phyloP scores from a whole-genome alignment of 1,140 invertebrate species.

The Oreohelix idahoensis region DNA sequence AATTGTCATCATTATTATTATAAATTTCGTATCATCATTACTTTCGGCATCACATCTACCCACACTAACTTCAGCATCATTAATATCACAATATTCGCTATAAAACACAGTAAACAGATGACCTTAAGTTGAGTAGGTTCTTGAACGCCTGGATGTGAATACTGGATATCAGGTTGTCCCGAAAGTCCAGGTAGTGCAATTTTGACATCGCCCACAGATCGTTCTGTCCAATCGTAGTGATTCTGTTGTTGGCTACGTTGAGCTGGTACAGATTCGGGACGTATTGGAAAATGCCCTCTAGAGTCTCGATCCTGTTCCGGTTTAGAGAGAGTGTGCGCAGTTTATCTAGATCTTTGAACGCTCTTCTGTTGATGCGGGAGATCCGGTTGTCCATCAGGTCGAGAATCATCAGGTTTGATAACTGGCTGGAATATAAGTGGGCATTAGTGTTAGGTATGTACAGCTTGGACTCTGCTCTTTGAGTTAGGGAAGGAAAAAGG shows the following conservation, averaged over 20 bases:
- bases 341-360: conserved; percentile 67
- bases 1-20: too few species aligned
- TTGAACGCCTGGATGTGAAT: conserved; percentile 76
- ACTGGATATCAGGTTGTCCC: conserved; percentile 78
- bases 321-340: conserved; percentile 73
- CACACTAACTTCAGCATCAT: too few species aligned
- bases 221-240: conserved; percentile 81
- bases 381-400: conserved; percentile 81
- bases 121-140: conserved; percentile 85
- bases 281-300: conserved; percentile 68
- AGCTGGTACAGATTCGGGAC: conserved; percentile 79
- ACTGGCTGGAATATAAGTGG: conserved; percentile 7
- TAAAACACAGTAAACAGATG: not conserved
- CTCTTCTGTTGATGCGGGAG: conserved; percentile 75
- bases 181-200: conserved; percentile 76
- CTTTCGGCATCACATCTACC: too few species aligned
- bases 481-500: too few species aligned
- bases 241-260: conserved; percentile 82
- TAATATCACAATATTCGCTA: not conserved
- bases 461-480: too few species aligned
- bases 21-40: too few species aligned
- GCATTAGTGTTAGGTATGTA: too few species aligned
- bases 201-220: conserved; percentile 78
- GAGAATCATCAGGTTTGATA: conserved; percentile 59
- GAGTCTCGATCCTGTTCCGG: conserved; percentile 69